Base-by-base conservation (phyloP, 2,113 vertebrate species). In the Otus sunia region DNA sequence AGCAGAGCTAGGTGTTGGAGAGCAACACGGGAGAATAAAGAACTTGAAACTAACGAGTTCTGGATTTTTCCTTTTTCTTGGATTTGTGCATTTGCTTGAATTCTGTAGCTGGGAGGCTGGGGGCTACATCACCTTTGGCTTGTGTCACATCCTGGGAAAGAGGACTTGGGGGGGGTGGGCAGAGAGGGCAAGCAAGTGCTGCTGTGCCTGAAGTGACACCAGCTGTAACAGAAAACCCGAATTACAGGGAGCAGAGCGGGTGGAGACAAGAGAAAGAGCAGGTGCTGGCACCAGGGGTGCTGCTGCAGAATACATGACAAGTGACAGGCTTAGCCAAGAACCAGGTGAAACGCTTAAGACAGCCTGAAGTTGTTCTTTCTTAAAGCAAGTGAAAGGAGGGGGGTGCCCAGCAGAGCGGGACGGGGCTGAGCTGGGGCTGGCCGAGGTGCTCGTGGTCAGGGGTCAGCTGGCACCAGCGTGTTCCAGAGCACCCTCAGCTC, bases 11-110 rank as follows among this genome's bases (percentile, higher is more conserved):
- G 58, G 60, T 66, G 52, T 8, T 64, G 52, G 47, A 69, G 47
- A 84, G 39, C 50, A 76, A 75, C 64, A 56, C 2, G 12, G 69
- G 73, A 71, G 18, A 95, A 96, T 96, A 96, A 97, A 96, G 55
- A 68, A 66, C 37, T 50, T 74, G 41, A 83, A 83, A 56, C n/a
- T 6, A 26, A 15, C 7, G 58, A 18, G 4, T 64, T 69, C 36
- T 85, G 72, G 26, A n/a, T 50, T 53, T 34, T 66, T 79, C 45
- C 0, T 45, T 86, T 81, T 84, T n/a, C 45, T 60, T 69, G 53
- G 23, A 9, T 69, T 45, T 52, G 21, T 69, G 59, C 27, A 19
- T 50, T 84, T 71, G 32, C 39, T 23, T 62, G n/a, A 63, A 27
- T 66, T 76, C 43, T 59, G 22, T 50, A n/a, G 12, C 25, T 5